Evolutionary conservation across 2,113 vertebrate genomes (phyloP).

Genomic region (Sylvietta virens): DNA sequence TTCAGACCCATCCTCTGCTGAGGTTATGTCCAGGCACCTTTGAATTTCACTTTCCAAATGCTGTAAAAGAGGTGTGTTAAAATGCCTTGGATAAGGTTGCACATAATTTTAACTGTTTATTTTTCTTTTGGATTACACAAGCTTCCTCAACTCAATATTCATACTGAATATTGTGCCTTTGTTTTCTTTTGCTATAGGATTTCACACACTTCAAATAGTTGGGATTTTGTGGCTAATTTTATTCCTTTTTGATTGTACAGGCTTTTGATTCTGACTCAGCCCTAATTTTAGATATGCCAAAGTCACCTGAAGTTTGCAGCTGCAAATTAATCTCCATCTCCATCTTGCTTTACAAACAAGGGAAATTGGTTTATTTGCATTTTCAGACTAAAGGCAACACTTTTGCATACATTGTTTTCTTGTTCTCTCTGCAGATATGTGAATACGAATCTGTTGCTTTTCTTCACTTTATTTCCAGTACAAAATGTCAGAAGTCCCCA

Average conservation of each 20-base stretch:
- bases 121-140: not conserved
- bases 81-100: not conserved
- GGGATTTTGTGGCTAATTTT: not conserved
- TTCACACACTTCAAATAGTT: not conserved
- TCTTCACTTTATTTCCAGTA: not conserved
- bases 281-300: not conserved
- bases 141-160: not conserved
- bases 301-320: not conserved
- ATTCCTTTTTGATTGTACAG: not conserved
- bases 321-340: not conserved
- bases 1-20: not conserved
- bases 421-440: not conserved
- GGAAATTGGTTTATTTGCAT: not conserved
- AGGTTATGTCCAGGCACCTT: not conserved
- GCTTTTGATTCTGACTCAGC: not conserved
- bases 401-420: not conserved
- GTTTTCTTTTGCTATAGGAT: not conserved
- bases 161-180: not conserved
- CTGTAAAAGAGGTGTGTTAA: not conserved
- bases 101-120: not conserved
- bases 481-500: conserved; percentile 1
- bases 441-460: not conserved
- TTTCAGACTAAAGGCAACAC: not conserved
- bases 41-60: not conserved
- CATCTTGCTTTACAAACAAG: not conserved